Percentiles rank a stretch among this genome's conserved stretches.
These are phyloP conservation scores for Cyclina sinensis DNA, from an alignment of 1,140 invertebrate species.

Conservation along the genomic window DNA sequence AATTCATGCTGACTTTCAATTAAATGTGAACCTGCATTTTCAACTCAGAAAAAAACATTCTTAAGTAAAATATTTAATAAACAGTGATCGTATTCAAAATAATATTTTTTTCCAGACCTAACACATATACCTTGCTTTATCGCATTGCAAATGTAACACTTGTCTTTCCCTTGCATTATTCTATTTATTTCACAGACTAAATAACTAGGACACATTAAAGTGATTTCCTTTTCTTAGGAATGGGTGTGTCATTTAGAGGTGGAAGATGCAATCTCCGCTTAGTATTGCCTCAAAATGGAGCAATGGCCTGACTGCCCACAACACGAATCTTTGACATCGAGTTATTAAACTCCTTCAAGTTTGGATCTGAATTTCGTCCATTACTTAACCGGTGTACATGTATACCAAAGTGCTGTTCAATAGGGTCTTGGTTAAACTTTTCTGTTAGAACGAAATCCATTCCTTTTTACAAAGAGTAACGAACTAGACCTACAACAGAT, in stretches of 20 bases:
- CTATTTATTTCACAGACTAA: too few species aligned
- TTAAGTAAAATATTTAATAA: too few species aligned
- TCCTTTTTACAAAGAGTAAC: constrained; percentile 48
- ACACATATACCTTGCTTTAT: too few species aligned
- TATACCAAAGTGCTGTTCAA: constrained; percentile 68
- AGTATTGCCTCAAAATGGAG: background rate
- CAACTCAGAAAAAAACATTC: too few species aligned
- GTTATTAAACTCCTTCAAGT: constrained; percentile 52
- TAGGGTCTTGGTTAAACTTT: constrained; percentile 70
- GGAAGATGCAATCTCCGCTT: background rate
- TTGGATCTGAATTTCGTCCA: constrained; percentile 55
- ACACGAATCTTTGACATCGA: background rate
- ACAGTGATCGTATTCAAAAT: too few species aligned
- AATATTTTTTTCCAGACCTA: too few species aligned
- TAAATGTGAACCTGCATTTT: too few species aligned
- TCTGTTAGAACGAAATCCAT: constrained; percentile 59
- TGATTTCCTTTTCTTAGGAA: too few species aligned
- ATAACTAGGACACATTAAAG: too few species aligned
- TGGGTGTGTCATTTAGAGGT: background rate
- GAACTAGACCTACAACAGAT: constrained; percentile 56
- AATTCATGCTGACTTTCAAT: too few species aligned
- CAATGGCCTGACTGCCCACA: background rate
- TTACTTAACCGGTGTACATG: constrained; percentile 40
- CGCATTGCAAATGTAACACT: too few species aligned
- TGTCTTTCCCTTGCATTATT: too few species aligned